These are phyloP conservation scores for Oncorhynchus nerka DNA, from an alignment of 2,113 vertebrate genomes.

Conservation along the genomic window DNA sequence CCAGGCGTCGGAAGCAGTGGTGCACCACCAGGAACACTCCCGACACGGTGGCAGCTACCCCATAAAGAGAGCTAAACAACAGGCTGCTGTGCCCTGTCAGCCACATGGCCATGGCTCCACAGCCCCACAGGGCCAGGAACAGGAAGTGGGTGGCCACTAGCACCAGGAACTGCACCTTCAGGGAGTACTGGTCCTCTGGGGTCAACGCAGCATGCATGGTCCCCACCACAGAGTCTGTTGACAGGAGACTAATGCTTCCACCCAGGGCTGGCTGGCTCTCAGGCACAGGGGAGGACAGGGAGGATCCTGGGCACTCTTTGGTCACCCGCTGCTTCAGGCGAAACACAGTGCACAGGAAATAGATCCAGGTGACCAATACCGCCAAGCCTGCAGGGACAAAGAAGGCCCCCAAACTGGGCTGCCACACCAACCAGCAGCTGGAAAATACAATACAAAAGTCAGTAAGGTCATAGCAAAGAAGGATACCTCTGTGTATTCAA, in stretches of 20 bases:
- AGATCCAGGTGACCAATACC: slow-evolving; percentile 93
- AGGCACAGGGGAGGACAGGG: slow-evolving; percentile 62
- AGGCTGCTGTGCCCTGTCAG: slow-evolving; percentile 78
- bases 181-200: slow-evolving; percentile 79
- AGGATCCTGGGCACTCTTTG: slow-evolving; percentile 78
- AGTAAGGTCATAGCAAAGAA: slow-evolving; percentile 60
- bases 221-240: slow-evolving; percentile 84
- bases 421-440: slow-evolving; percentile 97
- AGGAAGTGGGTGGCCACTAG: slow-evolving; percentile 86
- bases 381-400: slow-evolving; percentile 90
- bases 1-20: slow-evolving; percentile 86
- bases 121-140: slow-evolving; percentile 88
- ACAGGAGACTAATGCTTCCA: slow-evolving; percentile 76
- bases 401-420: slow-evolving; percentile 94
- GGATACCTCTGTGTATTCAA: slow-evolving; percentile 54
- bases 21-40: slow-evolving; percentile 88
- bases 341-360: slow-evolving; percentile 88
- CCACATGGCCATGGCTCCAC: slow-evolving; percentile 88
- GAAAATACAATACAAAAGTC: slow-evolving; percentile 40
- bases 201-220: slow-evolving; percentile 54
- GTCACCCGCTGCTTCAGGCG: slow-evolving; percentile 72
- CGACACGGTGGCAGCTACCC: slow-evolving; percentile 77
- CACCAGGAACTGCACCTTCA: slow-evolving; percentile 84
- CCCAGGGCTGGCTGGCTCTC: slow-evolving; percentile 77
- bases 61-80: slow-evolving; percentile 91